phyloP scores from a whole-genome alignment of 2,888 invertebrate species.

The Netelia virgata region DNA sequence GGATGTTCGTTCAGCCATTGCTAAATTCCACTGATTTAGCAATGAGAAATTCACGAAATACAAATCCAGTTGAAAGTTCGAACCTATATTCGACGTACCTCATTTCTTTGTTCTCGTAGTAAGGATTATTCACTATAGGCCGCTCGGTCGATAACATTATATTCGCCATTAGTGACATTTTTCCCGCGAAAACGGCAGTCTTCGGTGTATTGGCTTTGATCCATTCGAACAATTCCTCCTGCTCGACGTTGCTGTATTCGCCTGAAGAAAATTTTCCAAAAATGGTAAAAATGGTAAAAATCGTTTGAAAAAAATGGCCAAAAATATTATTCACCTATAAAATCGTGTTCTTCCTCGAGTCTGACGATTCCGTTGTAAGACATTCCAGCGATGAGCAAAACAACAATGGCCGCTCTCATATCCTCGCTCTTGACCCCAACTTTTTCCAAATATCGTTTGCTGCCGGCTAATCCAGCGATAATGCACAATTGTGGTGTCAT shows the following conservation, averaged over 20 bases:
- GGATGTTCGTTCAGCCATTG: neutral
- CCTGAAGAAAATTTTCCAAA: constrained; percentile 83
- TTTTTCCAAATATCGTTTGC: constrained; percentile 86
- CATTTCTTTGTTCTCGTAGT: constrained; percentile 92
- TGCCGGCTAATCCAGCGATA: constrained; percentile 89
- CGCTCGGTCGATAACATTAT: constrained; percentile 91
- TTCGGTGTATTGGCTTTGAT: constrained; percentile 88
- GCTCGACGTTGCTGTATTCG: constrained; percentile 90
- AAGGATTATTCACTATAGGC: constrained; percentile 94
- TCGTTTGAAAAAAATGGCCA: constrained; percentile 9
- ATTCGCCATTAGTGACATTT: constrained; percentile 94
- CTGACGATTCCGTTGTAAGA: constrained; percentile 86
- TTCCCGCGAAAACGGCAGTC: constrained; percentile 93
- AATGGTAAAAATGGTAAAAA: constrained; percentile 12
- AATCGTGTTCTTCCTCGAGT: constrained; percentile 85
- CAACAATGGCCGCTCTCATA: constrained; percentile 84
- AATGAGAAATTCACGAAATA: neutral
- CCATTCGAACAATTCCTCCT: constrained; percentile 93
- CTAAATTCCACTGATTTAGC: neutral
- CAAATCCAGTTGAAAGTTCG: neutral
- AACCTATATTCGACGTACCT: constrained; percentile 86
- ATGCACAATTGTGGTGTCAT: constrained; percentile 93
- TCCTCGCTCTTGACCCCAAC: constrained; percentile 82
- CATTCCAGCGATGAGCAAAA: constrained; percentile 86
- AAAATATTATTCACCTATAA: constrained; percentile 81